phyloP scores from a whole-genome alignment of 2,888 invertebrate genomes.

The Agrochola litura region DNA sequence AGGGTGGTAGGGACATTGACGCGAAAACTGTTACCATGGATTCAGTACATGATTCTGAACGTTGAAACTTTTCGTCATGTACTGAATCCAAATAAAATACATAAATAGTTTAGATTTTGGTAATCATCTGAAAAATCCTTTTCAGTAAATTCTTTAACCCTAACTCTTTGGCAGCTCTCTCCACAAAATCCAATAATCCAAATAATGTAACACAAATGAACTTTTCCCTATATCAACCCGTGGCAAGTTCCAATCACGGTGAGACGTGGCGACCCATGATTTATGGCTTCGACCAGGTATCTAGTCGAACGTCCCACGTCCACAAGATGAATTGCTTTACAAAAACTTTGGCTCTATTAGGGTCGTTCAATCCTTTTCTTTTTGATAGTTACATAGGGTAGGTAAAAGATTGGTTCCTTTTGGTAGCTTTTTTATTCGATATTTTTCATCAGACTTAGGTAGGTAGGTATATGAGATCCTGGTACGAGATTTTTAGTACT shows the following conservation, averaged over 20 bases:
- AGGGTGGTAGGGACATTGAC: too few relatives aligned
- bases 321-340: conserved; percentile 68
- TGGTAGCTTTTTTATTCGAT: neutral
- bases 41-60: too few relatives aligned
- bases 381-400: conserved; percentile 17
- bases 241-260: conserved; percentile 47
- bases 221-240: conserved; percentile 39
- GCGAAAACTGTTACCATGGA: too few relatives aligned
- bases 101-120: neutral
- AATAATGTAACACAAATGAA: conserved; percentile 45
- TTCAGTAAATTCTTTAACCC: neutral
- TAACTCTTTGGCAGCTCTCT: too few relatives aligned
- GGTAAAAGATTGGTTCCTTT: conserved; percentile 24
- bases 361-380: conserved; percentile 48
- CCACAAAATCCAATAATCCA: conserved; percentile 2
- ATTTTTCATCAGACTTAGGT: neutral
- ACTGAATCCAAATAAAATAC: too few relatives aligned
- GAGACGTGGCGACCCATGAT: conserved; percentile 66
- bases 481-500: too few relatives aligned
- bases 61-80: too few relatives aligned
- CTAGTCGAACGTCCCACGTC: conserved; percentile 51
- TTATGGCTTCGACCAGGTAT: conserved; percentile 65
- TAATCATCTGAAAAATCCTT: neutral
- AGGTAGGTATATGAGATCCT: too few relatives aligned
- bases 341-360: conserved; percentile 41